These are phyloP conservation scores for Ammospiza nelsoni DNA, from an alignment of 2,113 vertebrate genomes.

Conservation along the genomic window DNA sequence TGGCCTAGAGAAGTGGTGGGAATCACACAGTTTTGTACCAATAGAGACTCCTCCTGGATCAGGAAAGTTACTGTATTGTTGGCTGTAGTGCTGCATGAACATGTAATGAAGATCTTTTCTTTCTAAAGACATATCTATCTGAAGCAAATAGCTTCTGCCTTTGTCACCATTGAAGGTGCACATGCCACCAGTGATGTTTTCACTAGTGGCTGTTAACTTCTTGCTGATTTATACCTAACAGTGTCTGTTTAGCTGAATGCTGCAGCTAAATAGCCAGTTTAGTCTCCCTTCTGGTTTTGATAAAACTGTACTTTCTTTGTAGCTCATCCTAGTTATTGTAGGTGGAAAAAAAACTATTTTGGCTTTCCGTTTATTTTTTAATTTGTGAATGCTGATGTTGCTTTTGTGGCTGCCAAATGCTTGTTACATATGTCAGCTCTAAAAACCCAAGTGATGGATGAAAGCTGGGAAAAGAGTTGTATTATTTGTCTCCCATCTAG, in stretches of 20 bases:
- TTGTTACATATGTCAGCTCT: constrained; percentile 34
- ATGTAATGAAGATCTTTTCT: neutral
- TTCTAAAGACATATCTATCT: neutral
- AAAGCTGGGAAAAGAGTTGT: constrained; percentile 14
- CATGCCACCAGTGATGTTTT: neutral
- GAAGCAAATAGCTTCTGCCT: neutral
- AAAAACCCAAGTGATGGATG: constrained; percentile 26
- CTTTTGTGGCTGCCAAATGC: constrained; percentile 55
- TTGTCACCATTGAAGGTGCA: neutral
- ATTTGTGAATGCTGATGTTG: constrained; percentile 55
- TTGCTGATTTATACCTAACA: neutral
- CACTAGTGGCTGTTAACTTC: neutral
- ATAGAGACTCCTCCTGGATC: neutral
- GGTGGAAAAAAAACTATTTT: constrained; percentile 52
- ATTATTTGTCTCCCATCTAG: constrained; percentile 12
- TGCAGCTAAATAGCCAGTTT: constrained; percentile 14
- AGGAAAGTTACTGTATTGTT: neutral
- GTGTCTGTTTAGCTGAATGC: neutral
- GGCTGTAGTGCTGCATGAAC: neutral
- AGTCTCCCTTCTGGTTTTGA: constrained; percentile 33
- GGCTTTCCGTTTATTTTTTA: constrained; percentile 47
- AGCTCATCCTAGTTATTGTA: constrained; percentile 27
- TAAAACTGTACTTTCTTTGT: neutral
- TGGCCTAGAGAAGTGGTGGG: neutral
- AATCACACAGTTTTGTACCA: neutral